A percentile compares a stretch with the other conserved stretches of the same genome.
Evolutionary conservation across 2,888 invertebrate species (phyloP).

Genomic region (Gastrophysa polygoni): DNA sequence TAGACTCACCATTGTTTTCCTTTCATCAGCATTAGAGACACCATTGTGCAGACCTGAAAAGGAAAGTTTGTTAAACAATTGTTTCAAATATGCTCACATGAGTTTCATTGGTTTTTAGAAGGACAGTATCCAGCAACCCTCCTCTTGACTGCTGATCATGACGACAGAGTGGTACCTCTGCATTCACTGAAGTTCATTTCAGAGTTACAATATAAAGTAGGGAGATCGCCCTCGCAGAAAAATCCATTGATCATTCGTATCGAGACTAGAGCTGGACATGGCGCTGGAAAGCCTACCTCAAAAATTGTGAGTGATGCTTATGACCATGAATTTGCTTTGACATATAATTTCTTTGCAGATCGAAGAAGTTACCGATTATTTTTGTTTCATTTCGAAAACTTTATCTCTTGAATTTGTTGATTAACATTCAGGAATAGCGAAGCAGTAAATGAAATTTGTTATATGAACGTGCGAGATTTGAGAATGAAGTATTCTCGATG

Average conservation of each 20-base stretch:
- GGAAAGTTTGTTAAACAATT: neutral
- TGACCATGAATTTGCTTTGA: neutral
- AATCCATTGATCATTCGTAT: constrained; percentile 89
- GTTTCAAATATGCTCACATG: too few relatives aligned
- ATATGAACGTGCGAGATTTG: too few relatives aligned
- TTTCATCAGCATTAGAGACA: neutral
- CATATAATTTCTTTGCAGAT: constrained; percentile 68
- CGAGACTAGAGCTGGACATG: constrained; percentile 97
- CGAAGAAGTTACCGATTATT: constrained; percentile 89
- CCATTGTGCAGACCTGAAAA: neutral
- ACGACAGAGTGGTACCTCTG: constrained; percentile 96
- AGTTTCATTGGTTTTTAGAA: constrained; percentile 43
- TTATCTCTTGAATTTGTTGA: constrained; percentile 62
- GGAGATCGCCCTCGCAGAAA: constrained; percentile 67
- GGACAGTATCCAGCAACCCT: constrained; percentile 89
- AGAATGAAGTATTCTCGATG: too few relatives aligned
- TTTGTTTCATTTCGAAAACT: constrained; percentile 80
- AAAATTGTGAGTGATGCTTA: constrained; percentile 73
- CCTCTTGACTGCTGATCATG: constrained; percentile 96
- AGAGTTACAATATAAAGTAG: constrained; percentile 79
- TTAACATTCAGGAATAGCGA: neutral
- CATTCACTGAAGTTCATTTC: constrained; percentile 97
- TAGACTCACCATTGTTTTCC: too few relatives aligned
- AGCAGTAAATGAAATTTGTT: neutral
- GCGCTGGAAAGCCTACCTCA: constrained; percentile 93